phyloP scores from a whole-genome alignment of 2,888 invertebrate species.

The Zootermopsis nevadensis region DNA sequence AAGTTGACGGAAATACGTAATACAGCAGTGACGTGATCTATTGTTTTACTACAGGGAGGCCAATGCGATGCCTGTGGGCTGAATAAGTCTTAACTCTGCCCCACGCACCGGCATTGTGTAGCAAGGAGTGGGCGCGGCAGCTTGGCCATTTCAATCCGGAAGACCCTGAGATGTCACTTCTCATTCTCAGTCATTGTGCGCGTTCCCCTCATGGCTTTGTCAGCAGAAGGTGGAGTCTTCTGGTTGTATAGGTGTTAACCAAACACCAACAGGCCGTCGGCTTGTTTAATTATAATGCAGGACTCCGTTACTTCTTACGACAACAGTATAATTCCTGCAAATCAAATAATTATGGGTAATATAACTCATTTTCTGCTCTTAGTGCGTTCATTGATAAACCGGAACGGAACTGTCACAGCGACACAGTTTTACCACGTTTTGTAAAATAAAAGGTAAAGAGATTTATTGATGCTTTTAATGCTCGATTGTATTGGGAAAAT shows the following conservation, averaged over 20 bases:
- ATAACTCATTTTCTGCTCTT: background rate
- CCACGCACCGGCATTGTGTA: background rate
- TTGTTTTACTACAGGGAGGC: background rate
- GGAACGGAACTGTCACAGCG: too few species aligned
- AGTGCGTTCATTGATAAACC: too few species aligned
- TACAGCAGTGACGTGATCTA: background rate
- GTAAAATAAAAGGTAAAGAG: too few species aligned
- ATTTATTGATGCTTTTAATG: too few species aligned
- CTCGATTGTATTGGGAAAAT: too few species aligned
- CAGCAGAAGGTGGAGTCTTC: slow-evolving; percentile 7
- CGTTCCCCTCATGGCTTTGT: background rate
- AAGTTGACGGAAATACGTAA: too few species aligned
- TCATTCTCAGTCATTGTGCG: background rate
- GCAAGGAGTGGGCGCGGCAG: background rate
- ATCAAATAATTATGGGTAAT: background rate
- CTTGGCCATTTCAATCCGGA: background rate
- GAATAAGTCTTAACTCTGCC: background rate
- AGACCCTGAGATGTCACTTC: background rate
- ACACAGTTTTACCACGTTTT: too few species aligned
- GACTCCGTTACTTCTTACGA: background rate
- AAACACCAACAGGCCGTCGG: background rate
- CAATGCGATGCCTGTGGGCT: too few species aligned
- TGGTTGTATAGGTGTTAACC: background rate
- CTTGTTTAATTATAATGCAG: too few species aligned
- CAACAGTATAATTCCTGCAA: background rate